Evolutionary conservation across 2,888 invertebrate genomes (phyloP).

Genomic region (Mesorhabditis belari): DNA sequence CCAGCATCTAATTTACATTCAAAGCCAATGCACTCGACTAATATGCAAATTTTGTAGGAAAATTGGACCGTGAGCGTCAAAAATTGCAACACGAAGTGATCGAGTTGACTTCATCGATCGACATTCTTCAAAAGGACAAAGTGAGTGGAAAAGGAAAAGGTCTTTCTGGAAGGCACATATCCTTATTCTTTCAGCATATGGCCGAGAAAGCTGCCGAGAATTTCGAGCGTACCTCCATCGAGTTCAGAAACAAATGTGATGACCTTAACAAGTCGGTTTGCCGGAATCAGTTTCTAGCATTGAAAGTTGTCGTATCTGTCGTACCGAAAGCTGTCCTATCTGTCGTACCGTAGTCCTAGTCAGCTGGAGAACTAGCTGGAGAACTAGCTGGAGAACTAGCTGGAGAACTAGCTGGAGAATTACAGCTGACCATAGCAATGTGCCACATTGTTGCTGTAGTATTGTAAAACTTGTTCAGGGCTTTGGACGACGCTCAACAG

Average conservation of each 20-base stretch:
- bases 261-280: too few relatives aligned
- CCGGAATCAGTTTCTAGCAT: too few relatives aligned
- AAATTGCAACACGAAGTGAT: conserved; percentile 97
- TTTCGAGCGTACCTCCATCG: conserved; percentile 80
- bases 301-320: background rate
- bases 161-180: background rate
- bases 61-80: conserved; percentile 88
- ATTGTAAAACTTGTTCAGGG: conserved; percentile 73
- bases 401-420: too few relatives aligned
- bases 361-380: too few relatives aligned
- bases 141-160: conserved; percentile 50
- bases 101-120: conserved; percentile 87
- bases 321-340: too few relatives aligned
- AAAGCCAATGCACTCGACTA: too few relatives aligned
- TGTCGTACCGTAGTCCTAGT: too few relatives aligned
- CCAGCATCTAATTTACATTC: too few relatives aligned
- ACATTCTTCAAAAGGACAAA: conserved; percentile 85
- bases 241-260: conserved; percentile 73
- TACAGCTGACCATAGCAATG: too few relatives aligned
- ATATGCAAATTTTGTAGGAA: too few relatives aligned
- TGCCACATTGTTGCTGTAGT: too few relatives aligned
- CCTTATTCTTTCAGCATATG: conserved; percentile 51
- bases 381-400: too few relatives aligned
- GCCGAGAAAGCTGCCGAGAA: conserved; percentile 68
- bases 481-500: conserved; percentile 89